Conservation (phyloP, 2,113 vertebrate genomes). For the Ellobius talpinus region DNA sequence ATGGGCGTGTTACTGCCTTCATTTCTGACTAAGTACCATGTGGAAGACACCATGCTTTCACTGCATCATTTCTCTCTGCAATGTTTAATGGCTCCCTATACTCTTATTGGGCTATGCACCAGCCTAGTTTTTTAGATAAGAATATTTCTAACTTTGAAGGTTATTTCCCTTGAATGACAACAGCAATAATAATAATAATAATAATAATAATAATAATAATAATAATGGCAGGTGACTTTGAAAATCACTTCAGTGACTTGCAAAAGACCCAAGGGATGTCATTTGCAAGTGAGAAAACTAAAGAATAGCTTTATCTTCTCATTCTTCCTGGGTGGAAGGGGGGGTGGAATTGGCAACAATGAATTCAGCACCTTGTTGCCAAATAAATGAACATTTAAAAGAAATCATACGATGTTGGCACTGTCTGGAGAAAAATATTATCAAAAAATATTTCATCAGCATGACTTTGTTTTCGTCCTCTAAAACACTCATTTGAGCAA, state of each 20-base stretch:
- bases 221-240: conserved; percentile 35
- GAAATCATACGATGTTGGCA: conserved; percentile 33
- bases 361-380: conserved; percentile 45
- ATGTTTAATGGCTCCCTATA: conserved; percentile 50
- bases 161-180: conserved; percentile 52
- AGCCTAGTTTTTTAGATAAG: neutral
- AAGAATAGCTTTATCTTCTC: conserved; percentile 54
- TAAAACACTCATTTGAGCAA: conserved; percentile 21
- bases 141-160: conserved; percentile 23
- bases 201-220: neutral
- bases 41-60: neutral
- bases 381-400: conserved; percentile 63
- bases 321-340: neutral
- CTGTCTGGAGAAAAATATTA: neutral
- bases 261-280: neutral
- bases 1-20: neutral
- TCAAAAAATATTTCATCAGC: neutral
- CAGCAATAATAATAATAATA: neutral
- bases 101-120: conserved; percentile 5
- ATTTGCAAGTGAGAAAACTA: conserved; percentile 64
- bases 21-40: neutral
- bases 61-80: neutral
- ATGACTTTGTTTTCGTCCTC: conserved; percentile 8
- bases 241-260: conserved; percentile 46
- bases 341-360: conserved; percentile 10